Evolutionary conservation across 2,113 vertebrate genomes (phyloP), one percentile per base, ranked within the genome.

Genomic region (Chlamydotis undulata): DNA sequence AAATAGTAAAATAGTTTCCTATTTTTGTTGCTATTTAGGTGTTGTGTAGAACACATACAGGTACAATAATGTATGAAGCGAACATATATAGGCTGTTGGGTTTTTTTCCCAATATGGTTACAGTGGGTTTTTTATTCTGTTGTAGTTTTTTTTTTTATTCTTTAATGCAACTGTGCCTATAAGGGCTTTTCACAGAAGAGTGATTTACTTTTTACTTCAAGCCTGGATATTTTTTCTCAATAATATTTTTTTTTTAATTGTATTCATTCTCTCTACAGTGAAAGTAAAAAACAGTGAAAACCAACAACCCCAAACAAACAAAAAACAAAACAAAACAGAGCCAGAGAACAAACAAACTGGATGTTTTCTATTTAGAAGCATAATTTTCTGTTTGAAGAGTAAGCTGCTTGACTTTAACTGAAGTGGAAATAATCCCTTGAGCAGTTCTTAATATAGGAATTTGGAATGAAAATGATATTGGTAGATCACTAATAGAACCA

Each of bases 31-130:
- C 12, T 47, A 1, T 57, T 57, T 69, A 4, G 3, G 2, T 71
- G 52, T 50, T 33, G 14, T 12, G 4, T 10, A n/a, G 39, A 55
- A 28, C 7, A 84, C 68, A 26, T 17, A 31, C 28, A n/a, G 19
- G 18, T 17, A 16, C 4, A 67, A 10, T 16, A 57, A n/a, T 25
- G 21, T 33, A 45, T 19, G 47, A 71, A 50, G 6, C 6, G 22
- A 37, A 57, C 6, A 24, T 43, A 35, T 56, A 75, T 29, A 63
- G 8, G 6, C 55, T 61, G 19, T 6, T 65, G 11, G 0, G 0
- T 0, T 25, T 83, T 79, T 57, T 18, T 1, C 12, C 31, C 33
- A 35, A 2, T 53, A 17, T 60, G 1, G 76, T 94, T 76, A 37
- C 12, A 22, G 10, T 16, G 3, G 19, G 13, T 53, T 57, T 35